Conservation (phyloP, 2,888 invertebrate species). For the Adelphocoris suturalis region DNA sequence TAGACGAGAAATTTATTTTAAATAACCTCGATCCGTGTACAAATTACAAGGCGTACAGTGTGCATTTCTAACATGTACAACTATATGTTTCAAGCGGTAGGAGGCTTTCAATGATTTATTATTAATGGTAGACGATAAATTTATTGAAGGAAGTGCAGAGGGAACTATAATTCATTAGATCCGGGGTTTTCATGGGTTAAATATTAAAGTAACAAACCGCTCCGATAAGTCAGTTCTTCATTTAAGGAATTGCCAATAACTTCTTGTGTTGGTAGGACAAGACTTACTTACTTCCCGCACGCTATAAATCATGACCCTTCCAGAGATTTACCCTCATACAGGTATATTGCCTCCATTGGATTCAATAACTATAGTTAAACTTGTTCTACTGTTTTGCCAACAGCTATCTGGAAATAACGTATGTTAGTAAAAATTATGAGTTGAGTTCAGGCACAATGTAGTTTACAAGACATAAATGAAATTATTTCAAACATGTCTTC, state of each 20-base stretch:
- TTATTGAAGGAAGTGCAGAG: constrained; percentile 2
- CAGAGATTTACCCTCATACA: not conserved
- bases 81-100: not conserved
- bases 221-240: not conserved
- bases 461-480: no score
- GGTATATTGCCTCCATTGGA: not conserved
- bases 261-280: not conserved
- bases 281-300: not conserved
- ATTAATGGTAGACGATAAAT: no score
- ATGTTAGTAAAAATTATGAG: no score
- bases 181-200: not conserved
- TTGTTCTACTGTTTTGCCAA: not conserved
- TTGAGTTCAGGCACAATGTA: no score
- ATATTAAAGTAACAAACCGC: not conserved
- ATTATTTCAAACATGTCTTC: no score
- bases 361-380: not conserved
- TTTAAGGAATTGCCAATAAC: not conserved
- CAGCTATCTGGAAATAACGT: no score
- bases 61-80: not conserved
- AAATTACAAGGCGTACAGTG: not conserved
- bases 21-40: not conserved
- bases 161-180: not conserved
- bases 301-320: not conserved
- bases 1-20: not conserved
- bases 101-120: not conserved